phyloP scores from a whole-genome alignment of 2,797 vertebrate species.

The Galaxias olidus region DNA sequence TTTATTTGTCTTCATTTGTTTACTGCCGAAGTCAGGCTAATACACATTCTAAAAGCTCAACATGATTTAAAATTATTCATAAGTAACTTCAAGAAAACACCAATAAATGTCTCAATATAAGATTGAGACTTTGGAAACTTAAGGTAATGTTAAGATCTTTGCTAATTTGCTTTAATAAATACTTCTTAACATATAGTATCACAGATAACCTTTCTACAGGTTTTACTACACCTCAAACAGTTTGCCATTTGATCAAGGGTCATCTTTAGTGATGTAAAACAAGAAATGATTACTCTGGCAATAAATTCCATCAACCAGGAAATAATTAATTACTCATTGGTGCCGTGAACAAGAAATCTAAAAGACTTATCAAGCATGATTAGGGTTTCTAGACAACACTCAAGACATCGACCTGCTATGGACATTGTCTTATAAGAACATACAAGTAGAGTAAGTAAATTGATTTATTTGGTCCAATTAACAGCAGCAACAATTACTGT shows the following conservation, averaged over 20 bases:
- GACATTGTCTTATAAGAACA: too few relatives aligned
- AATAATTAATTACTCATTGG: slow-evolving; percentile 15
- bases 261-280: not conserved
- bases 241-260: not conserved
- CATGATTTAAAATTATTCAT: too few relatives aligned
- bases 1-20: too few relatives aligned
- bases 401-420: not conserved
- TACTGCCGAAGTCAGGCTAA: too few relatives aligned
- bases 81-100: too few relatives aligned
- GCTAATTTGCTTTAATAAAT: too few relatives aligned
- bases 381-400: not conserved
- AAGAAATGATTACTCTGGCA: slow-evolving; percentile 2
- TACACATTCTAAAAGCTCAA: too few relatives aligned
- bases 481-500: too few relatives aligned
- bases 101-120: too few relatives aligned
- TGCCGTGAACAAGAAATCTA: not conserved
- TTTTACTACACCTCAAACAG: not conserved
- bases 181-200: not conserved
- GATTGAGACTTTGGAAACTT: too few relatives aligned
- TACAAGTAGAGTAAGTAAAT: not conserved
- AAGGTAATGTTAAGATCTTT: too few relatives aligned
- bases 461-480: too few relatives aligned
- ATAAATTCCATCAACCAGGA: slow-evolving; percentile 17
- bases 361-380: not conserved
- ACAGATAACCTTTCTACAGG: not conserved